These are phyloP conservation scores for Zosterops lateralis DNA, from an alignment of 2,113 vertebrate species.

Conservation along the genomic window DNA sequence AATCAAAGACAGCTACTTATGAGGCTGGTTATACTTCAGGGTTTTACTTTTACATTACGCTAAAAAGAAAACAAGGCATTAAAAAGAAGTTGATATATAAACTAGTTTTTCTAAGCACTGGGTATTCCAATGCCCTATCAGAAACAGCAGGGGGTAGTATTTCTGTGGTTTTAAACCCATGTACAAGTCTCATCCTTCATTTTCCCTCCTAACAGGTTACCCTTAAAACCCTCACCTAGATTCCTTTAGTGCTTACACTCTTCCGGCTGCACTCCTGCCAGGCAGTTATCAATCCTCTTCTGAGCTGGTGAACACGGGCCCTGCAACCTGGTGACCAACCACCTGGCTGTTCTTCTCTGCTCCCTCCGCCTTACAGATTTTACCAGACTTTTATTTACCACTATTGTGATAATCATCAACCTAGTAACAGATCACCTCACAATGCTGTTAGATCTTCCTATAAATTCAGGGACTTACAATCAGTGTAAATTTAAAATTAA, in stretches of 20 bases:
- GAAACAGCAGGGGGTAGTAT: constrained; percentile 55
- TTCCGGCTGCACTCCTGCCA: neutral
- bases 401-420: neutral
- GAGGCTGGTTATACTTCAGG: neutral
- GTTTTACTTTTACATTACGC: neutral
- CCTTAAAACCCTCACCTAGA: neutral
- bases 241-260: neutral
- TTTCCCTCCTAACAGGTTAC: neutral
- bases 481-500: neutral
- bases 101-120: neutral
- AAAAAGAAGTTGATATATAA: neutral
- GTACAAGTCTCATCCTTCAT: neutral
- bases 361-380: neutral
- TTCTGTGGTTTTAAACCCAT: constrained; percentile 15
- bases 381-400: neutral
- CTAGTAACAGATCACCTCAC: neutral
- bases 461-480: neutral
- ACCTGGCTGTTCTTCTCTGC: neutral
- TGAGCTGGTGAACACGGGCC: neutral
- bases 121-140: neutral
- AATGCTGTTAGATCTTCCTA: neutral
- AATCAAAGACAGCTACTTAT: neutral
- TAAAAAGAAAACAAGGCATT: neutral
- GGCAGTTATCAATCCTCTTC: neutral
- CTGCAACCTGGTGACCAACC: neutral